Conservation (phyloP, 1,140 invertebrate genomes). For the Pseudoatta argentina region DNA sequence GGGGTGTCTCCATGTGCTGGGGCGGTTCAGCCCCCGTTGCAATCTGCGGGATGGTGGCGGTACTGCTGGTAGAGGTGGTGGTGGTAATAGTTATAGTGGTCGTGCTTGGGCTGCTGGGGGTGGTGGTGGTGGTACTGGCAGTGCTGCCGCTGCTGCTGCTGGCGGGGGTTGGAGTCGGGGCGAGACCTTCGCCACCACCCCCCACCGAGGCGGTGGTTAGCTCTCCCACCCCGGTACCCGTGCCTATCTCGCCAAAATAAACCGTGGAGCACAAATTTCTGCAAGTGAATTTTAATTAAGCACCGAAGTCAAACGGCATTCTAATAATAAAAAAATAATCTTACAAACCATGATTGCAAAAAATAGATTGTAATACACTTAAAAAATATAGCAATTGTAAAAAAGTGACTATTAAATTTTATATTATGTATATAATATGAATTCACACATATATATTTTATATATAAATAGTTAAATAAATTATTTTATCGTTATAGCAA, state of each 20-base stretch:
- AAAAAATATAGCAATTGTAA: too few relatives aligned
- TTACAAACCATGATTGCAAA: neutral
- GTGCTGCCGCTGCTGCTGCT: constrained; percentile 65
- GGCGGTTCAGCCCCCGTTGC: constrained; percentile 74
- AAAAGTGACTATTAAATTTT: too few relatives aligned
- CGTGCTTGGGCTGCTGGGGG: constrained; percentile 44
- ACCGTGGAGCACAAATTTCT: constrained; percentile 82
- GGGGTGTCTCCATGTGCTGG: constrained; percentile 78
- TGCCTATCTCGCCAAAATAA: constrained; percentile 81
- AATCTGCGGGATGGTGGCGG: constrained; percentile 64
- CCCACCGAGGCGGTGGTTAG: constrained; percentile 74
- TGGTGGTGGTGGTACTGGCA: constrained; percentile 60
- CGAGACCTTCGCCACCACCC: constrained; percentile 73
- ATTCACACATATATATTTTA: too few relatives aligned
- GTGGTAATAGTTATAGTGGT: constrained; percentile 58
- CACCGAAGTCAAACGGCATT: neutral
- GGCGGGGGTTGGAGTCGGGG: constrained; percentile 73
- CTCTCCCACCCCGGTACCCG: constrained; percentile 77
- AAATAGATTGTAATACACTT: too few relatives aligned
- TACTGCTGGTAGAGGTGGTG: constrained; percentile 60
- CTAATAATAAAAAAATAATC: too few relatives aligned
- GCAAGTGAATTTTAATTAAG: constrained; percentile 59
- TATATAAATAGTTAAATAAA: too few relatives aligned
- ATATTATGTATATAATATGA: too few relatives aligned
- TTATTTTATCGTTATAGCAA: too few relatives aligned